Base-by-base conservation (phyloP, 2,888 invertebrate species). In the Chydorus sphaericus region DNA sequence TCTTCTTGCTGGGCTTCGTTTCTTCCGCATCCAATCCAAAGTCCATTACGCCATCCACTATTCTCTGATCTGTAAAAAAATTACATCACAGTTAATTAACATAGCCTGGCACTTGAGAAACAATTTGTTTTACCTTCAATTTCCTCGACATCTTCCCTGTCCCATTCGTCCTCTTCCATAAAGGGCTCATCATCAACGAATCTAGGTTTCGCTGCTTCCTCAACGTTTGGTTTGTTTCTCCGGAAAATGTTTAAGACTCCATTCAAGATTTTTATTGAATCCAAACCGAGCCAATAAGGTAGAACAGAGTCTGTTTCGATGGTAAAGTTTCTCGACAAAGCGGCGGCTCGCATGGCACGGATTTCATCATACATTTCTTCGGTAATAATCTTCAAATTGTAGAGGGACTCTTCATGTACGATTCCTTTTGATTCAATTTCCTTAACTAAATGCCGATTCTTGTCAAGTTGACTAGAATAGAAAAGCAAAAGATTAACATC, bases 91-190 rank as follows among this genome's bases (percentile, higher is more conserved):
- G 4, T 44, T 14, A 6, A 44, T 14, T 6, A 26, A 5, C 10
- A 3, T 11, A 20, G n/a, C n/a, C n/a, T n/a, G n/a, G n/a, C n/a
- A n/a, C n/a, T n/a, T n/a, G n/a, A n/a, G n/a, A n/a, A n/a, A n/a
- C n/a, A n/a, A n/a, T n/a, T n/a, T n/a, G n/a, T n/a, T n/a, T n/a
- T n/a, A 44, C 44, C 44, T 26, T 44, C 20, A 26, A 48, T 48
- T 31, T 55, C 55, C 8, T 49, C 26, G 7, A 55, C 30, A 26
- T 55, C 55, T 48, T 55, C 55, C 28, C 23, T 48, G 36, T 55
- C 55, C 55, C 55, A 55, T 33, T 48, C 55, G 23, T 55, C 55
- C 8, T 55, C 48, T 7, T 39, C 26, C n/a, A n/a, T n/a, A 14
- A 11, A 14, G 8, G n/a, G 14, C 10, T 30, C 49, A 7, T 48